phyloP scores from a whole-genome alignment of 2,797 vertebrate species.

The Amblyopsis hoosieri region DNA sequence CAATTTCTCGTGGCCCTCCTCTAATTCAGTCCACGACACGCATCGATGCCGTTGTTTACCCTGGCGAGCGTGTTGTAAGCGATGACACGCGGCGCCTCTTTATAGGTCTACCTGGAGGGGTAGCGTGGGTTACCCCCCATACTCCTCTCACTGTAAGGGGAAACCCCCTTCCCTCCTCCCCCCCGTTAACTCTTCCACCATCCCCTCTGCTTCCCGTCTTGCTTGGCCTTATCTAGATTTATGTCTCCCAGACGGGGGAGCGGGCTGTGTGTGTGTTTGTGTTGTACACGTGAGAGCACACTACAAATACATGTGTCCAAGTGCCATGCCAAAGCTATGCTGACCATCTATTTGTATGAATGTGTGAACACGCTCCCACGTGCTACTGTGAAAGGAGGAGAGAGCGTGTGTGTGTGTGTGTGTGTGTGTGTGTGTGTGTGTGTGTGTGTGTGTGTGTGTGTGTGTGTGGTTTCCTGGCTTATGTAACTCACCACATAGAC shows the following conservation, averaged over 20 bases:
- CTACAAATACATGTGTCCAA: background rate
- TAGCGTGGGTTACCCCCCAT: constrained; percentile 54
- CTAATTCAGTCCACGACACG: background rate
- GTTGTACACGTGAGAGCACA: background rate
- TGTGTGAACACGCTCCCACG: constrained; percentile 10
- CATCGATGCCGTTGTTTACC: background rate
- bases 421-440: constrained; percentile 20
- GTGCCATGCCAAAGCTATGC: background rate
- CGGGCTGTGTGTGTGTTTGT: constrained; percentile 10
- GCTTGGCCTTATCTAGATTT: constrained; percentile 57
- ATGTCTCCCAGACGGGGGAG: constrained; percentile 46
- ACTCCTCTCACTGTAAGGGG: constrained; percentile 60
- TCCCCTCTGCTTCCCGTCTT: constrained; percentile 58
- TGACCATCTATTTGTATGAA: constrained; percentile 47
- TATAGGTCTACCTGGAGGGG: constrained; percentile 42
- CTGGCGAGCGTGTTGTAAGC: constrained; percentile 21
- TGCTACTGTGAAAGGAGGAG: constrained; percentile 7
- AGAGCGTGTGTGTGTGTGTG: constrained; percentile 13
- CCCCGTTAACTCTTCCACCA: constrained; percentile 67
- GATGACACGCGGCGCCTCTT: constrained; percentile 57
- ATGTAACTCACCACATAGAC: constrained; percentile 89
- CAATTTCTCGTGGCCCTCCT: background rate
- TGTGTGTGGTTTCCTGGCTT: constrained; percentile 48
- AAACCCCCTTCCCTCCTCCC: constrained; percentile 27
- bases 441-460: constrained; percentile 22